Evolutionary conservation across 2,797 vertebrate species (phyloP).

Genomic region (Alectoris magna): DNA sequence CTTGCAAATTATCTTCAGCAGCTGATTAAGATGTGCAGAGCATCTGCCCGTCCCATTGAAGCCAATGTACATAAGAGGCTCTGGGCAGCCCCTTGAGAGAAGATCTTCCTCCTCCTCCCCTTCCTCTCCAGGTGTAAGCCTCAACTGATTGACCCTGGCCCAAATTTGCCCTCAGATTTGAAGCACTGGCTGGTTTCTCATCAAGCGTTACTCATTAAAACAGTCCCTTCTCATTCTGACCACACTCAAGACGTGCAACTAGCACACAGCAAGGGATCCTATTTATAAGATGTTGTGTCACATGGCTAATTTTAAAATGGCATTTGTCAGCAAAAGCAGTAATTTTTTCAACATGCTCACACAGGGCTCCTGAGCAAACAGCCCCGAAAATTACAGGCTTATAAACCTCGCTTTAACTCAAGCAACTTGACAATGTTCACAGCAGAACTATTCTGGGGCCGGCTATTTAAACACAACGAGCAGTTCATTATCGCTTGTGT

Average conservation of each 20-base stretch:
- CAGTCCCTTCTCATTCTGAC: not conserved
- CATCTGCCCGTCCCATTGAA: not conserved
- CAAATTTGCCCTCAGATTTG: not conserved
- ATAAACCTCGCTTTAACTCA: slow-evolving; percentile 60
- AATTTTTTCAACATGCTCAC: slow-evolving; percentile 47
- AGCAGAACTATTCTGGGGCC: slow-evolving; percentile 55
- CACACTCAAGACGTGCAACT: not conserved
- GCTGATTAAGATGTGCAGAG: not conserved
- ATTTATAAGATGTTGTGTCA: slow-evolving; percentile 32
- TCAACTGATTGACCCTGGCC: not conserved
- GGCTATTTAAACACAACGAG: slow-evolving; percentile 73
- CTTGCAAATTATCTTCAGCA: not conserved
- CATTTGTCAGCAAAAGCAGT: slow-evolving; percentile 24
- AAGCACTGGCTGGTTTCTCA: not conserved
- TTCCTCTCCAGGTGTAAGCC: not conserved
- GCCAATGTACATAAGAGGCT: not conserved
- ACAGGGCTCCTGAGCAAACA: slow-evolving; percentile 43
- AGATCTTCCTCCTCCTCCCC: not conserved
- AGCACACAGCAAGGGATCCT: not conserved
- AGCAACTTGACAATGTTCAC: slow-evolving; percentile 27
- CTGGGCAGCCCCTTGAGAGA: accelerated
- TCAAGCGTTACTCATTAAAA: slow-evolving; percentile 8
- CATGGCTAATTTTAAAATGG: slow-evolving; percentile 50
- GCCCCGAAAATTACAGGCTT: slow-evolving; percentile 31
- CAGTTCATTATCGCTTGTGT: slow-evolving; percentile 79